Conservation (phyloP, 2,888 invertebrate genomes). For the Tridacna gigas region DNA sequence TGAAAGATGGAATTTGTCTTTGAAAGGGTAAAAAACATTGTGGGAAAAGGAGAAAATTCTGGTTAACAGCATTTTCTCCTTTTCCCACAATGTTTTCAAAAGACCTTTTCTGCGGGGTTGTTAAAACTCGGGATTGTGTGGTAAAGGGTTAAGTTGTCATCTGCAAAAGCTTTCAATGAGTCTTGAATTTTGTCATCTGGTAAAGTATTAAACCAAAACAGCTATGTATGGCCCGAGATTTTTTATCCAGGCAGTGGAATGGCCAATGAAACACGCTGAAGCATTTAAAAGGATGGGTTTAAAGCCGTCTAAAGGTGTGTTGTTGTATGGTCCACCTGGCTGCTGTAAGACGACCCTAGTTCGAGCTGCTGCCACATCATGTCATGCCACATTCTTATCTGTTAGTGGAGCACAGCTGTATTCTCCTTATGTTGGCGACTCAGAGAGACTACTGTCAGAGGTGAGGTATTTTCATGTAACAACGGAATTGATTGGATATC, state of each 20-base stretch:
- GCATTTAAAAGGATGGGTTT: slow-evolving; percentile 76
- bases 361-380: slow-evolving; percentile 87
- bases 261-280: slow-evolving; percentile 79
- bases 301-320: slow-evolving; percentile 85
- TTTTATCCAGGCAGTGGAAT: slow-evolving; percentile 78
- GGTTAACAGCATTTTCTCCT: neutral
- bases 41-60: too few relatives aligned
- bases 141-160: neutral
- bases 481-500: too few relatives aligned
- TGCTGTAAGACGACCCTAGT: slow-evolving; percentile 89
- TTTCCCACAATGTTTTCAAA: neutral
- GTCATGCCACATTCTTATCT: slow-evolving; percentile 86
- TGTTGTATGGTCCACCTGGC: slow-evolving; percentile 89
- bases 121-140: neutral
- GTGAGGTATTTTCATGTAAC: slow-evolving; percentile 64
- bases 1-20: neutral
- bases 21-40: neutral
- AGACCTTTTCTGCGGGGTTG: neutral
- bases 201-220: too few relatives aligned
- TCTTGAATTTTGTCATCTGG: too few relatives aligned
- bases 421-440: slow-evolving; percentile 89
- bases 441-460: slow-evolving; percentile 87
- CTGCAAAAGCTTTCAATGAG: neutral
- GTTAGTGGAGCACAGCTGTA: slow-evolving; percentile 88
- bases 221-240: neutral